phyloP scores from a whole-genome alignment of 2,113 vertebrate species.

The Ophthalmolycus amberensis region DNA sequence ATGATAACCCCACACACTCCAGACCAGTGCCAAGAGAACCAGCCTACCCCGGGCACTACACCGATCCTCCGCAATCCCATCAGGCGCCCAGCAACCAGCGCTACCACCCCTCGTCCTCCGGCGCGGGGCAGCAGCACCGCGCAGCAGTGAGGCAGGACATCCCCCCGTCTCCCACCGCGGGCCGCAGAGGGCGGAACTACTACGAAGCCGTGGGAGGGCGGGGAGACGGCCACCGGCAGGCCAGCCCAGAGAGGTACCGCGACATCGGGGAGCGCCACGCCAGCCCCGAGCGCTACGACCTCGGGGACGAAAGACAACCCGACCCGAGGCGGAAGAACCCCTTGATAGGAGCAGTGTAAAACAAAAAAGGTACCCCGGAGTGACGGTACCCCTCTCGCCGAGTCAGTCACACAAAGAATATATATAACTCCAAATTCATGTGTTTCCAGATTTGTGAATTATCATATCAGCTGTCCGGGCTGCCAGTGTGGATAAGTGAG shows the following conservation, averaged over 20 bases:
- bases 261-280: not conserved
- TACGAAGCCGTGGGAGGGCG: constrained; percentile 70
- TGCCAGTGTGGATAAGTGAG: constrained; percentile 8
- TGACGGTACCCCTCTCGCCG: not conserved
- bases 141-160: constrained; percentile 87
- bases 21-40: constrained; percentile 56
- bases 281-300: constrained; percentile 53
- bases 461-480: not conserved
- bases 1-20: constrained; percentile 72
- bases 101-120: constrained; percentile 75
- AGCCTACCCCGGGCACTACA: constrained; percentile 37
- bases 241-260: constrained; percentile 62
- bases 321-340: constrained; percentile 90
- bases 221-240: constrained; percentile 73
- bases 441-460: constrained; percentile 13
- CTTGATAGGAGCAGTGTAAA: constrained; percentile 90
- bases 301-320: constrained; percentile 77
- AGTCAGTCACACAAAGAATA: not conserved
- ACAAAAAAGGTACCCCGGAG: not conserved
- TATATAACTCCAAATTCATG: not conserved
- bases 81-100: constrained; percentile 71
- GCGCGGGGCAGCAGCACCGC: constrained; percentile 69
- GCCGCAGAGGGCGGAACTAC: constrained; percentile 68
- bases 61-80: constrained; percentile 55
- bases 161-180: constrained; percentile 83